Base-by-base conservation (phyloP, 1,140 invertebrate genomes). In the Aleiodes sp. region DNA sequence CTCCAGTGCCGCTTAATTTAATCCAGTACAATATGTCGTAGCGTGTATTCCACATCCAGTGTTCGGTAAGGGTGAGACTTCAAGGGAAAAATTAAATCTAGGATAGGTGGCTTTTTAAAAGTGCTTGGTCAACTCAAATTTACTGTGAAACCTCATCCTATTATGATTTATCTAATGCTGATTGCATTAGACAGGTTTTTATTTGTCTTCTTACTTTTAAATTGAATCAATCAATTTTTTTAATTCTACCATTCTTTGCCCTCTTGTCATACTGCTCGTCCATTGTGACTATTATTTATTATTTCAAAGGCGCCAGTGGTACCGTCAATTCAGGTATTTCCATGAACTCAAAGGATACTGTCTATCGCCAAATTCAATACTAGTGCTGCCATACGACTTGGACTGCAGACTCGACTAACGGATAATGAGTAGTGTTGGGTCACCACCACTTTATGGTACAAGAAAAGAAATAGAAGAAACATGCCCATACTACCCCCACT, bases 21-120 rank as follows among this genome's bases (percentile, higher is more conserved):
- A 85, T 84, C 82, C 82, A 84, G 84, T 84, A 83, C 78, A 84
- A 84, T 85, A 84, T 85, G 83, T 79, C 73, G 74, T 76, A 65
- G 66, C 73, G 56, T 66, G 71, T 60, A 39, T 59, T 35, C 65
- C 29, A 33, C 52, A 31, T 16, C 39, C 56, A 70, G 35, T 67
- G 56, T 59, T 57, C n/a, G 19, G 66, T 14, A 16, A 10, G 63
- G 41, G 46, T 21, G 52, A 33, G 35, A n/a, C n/a, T n/a, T n/a
- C n/a, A n/a, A 77, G 73, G 78, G 76, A 75, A 71, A 73, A 71
- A 64, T 76, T 82, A 76, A 82, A 83, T 70, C 77, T 77, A 62
- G 57, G 75, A 80, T 76, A 74, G 72, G 76, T 84, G 78, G 81
- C 81, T 85, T 84, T 84, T 86, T 84, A 82, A 83, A 84, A 78